Evolutionary conservation across 2,797 vertebrate species (phyloP).

Genomic region (Pogonophryne albipinna): DNA sequence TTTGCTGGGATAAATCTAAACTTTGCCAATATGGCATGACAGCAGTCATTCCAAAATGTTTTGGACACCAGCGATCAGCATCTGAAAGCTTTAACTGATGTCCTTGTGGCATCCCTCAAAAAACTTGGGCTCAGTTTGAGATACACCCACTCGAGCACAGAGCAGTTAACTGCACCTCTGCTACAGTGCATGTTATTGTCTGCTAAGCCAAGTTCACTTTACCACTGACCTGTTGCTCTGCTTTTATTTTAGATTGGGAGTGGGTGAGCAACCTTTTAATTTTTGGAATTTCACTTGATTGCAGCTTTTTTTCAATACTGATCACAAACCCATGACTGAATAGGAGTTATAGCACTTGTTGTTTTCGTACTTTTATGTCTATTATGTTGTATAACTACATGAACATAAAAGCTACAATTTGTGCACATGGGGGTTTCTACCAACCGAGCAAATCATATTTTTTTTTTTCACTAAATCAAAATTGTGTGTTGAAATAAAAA

Average conservation of each 20-base stretch:
- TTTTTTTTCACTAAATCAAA: neutral
- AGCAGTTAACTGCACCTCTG: conserved; percentile 1
- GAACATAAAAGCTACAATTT: neutral
- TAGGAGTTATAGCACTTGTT: neutral
- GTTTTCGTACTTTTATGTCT: neutral
- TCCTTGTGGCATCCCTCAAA: conserved; percentile 43
- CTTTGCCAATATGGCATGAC: neutral
- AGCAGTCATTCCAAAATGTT: neutral
- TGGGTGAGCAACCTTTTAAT: neutral
- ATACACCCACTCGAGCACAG: conserved; percentile 42
- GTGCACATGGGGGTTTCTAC: neutral
- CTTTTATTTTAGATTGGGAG: neutral
- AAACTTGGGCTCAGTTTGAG: conserved; percentile 40
- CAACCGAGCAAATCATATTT: neutral
- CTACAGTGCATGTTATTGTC: conserved; percentile 18
- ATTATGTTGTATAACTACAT: neutral
- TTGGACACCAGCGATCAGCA: conserved; percentile 22
- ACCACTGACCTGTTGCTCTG: neutral
- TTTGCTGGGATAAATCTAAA: neutral
- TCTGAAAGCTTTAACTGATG: conserved; percentile 20
- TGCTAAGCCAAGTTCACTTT: conserved; percentile 26
- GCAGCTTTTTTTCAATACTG: neutral
- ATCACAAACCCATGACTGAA: neutral
- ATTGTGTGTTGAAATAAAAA: neutral
- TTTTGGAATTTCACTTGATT: neutral